Evolutionary conservation across 1,140 invertebrate species (phyloP).

Genomic region (Sweltsa coloradensis): DNA sequence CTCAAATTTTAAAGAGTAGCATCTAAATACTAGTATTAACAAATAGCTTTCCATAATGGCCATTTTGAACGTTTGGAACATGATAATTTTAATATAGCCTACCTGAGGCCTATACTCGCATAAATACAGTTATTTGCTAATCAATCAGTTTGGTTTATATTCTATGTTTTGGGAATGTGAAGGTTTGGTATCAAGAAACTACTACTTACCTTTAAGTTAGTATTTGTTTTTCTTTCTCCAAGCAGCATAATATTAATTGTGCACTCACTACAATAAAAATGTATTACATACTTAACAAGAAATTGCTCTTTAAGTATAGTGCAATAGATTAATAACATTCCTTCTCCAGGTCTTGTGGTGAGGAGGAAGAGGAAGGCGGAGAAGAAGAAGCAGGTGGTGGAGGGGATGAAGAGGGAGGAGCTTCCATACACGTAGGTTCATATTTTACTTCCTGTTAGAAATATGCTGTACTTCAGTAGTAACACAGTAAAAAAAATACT

Average conservation of each 20-base stretch:
- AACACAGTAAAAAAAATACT: conserved; percentile 4
- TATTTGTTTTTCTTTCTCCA: background rate
- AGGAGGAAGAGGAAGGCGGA: conserved; percentile 90
- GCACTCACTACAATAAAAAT: background rate
- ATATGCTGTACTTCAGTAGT: conserved; percentile 6
- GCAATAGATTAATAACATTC: no score
- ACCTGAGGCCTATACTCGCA: no score
- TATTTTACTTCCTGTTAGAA: conserved; percentile 8
- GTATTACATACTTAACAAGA: background rate
- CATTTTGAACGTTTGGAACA: background rate
- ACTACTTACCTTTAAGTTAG: background rate
- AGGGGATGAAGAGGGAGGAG: conserved; percentile 62
- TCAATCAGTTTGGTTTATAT: no score
- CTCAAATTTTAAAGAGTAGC: no score
- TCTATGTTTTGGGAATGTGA: no score
- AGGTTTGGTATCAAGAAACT: no score
- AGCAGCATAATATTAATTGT: background rate
- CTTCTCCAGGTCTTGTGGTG: conserved; percentile 72
- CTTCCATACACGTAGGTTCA: conserved; percentile 86
- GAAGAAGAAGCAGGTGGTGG: conserved; percentile 72
- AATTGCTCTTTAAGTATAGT: conserved; percentile 10
- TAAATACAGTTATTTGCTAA: no score
- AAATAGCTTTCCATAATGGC: background rate
- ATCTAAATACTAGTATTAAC: no score
- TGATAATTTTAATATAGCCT: background rate